Percentiles rank a stretch among this genome's conserved stretches.
phyloP scores from a whole-genome alignment of 2,113 vertebrate species.

The Aegithalos caudatus region DNA sequence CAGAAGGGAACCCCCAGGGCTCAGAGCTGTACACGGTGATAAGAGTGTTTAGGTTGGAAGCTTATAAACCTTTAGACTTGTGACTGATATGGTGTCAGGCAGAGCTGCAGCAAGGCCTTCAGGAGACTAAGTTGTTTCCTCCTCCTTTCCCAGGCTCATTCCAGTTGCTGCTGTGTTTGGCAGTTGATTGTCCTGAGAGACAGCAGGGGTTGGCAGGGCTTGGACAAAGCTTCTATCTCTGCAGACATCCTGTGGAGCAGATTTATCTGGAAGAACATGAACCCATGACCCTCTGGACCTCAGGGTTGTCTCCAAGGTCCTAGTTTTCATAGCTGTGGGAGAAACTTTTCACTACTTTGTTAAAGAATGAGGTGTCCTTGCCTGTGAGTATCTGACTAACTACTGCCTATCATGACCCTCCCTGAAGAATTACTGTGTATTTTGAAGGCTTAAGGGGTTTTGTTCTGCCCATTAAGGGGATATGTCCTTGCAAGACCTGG shows the following conservation, averaged over 20 bases:
- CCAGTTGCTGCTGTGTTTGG: not conserved
- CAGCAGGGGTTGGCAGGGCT: not conserved
- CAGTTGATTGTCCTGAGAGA: not conserved
- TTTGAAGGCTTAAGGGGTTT: not conserved
- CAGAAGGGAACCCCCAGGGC: not conserved
- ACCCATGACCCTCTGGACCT: not conserved
- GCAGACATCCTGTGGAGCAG: not conserved
- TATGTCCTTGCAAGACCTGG: not conserved
- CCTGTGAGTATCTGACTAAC: not conserved
- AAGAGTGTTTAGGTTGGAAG: slow-evolving; percentile 27
- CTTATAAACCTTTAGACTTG: not conserved
- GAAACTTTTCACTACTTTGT: not conserved
- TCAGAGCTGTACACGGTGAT: not conserved
- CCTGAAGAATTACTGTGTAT: not conserved
- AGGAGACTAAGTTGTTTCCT: not conserved
- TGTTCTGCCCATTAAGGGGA: not conserved
- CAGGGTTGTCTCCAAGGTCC: not conserved
- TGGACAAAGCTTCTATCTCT: not conserved
- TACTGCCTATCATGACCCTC: not conserved
- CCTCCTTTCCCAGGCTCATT: not conserved
- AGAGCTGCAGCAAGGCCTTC: not conserved
- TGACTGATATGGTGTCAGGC: not conserved
- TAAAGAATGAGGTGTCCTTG: not conserved
- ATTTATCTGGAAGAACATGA: not conserved
- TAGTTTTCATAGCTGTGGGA: not conserved